Evolutionary conservation across 2,888 invertebrate species (phyloP).

Genomic region (Apotomis turbidana): DNA sequence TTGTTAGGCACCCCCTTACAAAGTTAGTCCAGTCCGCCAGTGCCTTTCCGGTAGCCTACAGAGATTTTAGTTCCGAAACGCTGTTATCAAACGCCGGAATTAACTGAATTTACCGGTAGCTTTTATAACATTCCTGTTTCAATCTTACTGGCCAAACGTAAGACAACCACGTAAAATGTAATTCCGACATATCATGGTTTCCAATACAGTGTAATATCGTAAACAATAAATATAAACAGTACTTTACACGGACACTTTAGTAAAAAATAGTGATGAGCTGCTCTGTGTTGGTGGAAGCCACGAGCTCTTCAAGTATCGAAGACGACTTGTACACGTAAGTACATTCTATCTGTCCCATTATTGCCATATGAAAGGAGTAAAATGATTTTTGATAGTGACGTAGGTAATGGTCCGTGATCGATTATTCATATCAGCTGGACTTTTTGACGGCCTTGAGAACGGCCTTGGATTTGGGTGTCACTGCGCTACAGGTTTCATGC

Average conservation of each 20-base stretch:
- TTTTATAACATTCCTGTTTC: neutral
- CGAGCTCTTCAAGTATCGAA: constrained; percentile 63
- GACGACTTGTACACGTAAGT: constrained; percentile 76
- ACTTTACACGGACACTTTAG: constrained; percentile 12
- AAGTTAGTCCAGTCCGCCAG: constrained; percentile 43
- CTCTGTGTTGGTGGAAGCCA: constrained; percentile 65
- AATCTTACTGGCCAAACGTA: neutral
- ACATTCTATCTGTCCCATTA: constrained; percentile 6
- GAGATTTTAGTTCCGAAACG: constrained; percentile 60
- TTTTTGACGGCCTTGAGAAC: constrained; percentile 45
- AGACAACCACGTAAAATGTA: neutral
- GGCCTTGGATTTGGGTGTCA: constrained; percentile 49
- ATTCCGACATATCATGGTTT: neutral
- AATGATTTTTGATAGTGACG: constrained; percentile 33
- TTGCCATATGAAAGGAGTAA: neutral
- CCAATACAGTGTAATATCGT: constrained; percentile 1
- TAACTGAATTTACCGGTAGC: constrained; percentile 28
- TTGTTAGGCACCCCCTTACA: constrained; percentile 40
- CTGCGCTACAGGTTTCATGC: constrained; percentile 21
- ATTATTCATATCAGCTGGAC: constrained; percentile 55
- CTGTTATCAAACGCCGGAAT: constrained; percentile 48
- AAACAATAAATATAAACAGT: constrained; percentile 19
- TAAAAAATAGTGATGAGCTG: constrained; percentile 60
- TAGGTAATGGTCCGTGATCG: constrained; percentile 51
- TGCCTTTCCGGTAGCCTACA: constrained; percentile 49